Evolutionary conservation across 2,888 invertebrate genomes (phyloP).

Genomic region (Phaedon cochleariae): DNA sequence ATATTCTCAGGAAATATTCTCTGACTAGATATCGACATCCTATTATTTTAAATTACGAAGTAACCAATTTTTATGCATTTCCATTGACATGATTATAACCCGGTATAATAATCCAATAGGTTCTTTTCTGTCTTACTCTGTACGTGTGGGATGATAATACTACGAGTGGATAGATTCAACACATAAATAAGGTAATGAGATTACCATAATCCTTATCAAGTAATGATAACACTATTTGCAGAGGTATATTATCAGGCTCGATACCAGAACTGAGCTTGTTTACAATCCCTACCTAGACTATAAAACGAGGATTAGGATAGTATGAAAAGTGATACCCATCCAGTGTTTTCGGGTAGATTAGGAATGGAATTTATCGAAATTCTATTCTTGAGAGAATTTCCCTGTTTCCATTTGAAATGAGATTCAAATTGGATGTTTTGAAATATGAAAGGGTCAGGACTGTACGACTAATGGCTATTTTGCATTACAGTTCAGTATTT

Average conservation of each 20-base stretch:
- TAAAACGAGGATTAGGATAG: conserved; percentile 17
- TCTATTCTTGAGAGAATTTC: conserved; percentile 2
- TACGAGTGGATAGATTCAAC: conserved; percentile 7
- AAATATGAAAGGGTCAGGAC: not conserved
- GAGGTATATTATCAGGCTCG: conserved; percentile 10
- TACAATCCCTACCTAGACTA: conserved; percentile 18
- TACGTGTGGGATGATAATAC: not conserved
- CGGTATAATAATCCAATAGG: too few relatives aligned
- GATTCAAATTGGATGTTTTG: not conserved
- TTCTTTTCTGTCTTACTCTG: not conserved
- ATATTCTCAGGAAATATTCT: too few relatives aligned
- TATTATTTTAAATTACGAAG: too few relatives aligned
- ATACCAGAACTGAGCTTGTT: conserved; percentile 15
- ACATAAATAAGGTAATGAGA: conserved; percentile 16
- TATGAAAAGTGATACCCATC: conserved; percentile 16
- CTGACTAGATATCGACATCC: too few relatives aligned
- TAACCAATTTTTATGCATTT: too few relatives aligned
- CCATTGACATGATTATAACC: too few relatives aligned
- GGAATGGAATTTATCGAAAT: conserved; percentile 3
- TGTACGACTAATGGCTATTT: not conserved
- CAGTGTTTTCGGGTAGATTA: conserved; percentile 6
- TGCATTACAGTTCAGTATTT: not conserved
- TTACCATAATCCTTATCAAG: conserved; percentile 16
- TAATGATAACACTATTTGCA: conserved; percentile 17
- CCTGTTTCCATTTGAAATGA: not conserved